A percentile compares a stretch with the other conserved stretches of the same genome.
Conservation (phyloP, 2,113 vertebrate genomes). For the Rhodinocichla rosea region DNA sequence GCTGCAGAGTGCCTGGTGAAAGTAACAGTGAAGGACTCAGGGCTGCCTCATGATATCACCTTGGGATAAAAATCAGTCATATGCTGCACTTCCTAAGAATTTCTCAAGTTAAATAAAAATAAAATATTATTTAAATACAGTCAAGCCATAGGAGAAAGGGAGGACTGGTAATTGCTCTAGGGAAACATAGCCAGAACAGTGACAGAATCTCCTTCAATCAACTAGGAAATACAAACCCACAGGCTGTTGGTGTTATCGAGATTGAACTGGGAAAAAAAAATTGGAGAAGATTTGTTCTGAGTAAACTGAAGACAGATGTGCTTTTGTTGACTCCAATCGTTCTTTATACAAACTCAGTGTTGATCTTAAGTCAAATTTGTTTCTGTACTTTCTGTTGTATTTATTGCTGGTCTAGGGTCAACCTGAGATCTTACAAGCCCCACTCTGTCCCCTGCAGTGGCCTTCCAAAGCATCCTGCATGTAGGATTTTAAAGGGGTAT, state of each 20-base stretch:
- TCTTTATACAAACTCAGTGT: neutral
- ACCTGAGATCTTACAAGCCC: neutral
- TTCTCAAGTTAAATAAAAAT: neutral
- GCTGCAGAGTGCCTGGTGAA: neutral
- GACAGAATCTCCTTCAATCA: neutral
- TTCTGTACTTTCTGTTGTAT: neutral
- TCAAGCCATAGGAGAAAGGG: neutral
- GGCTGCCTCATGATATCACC: neutral
- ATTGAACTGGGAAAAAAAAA: neutral
- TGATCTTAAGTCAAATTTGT: neutral
- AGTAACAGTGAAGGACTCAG: neutral
- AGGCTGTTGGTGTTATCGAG: neutral
- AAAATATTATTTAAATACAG: neutral
- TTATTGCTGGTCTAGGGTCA: neutral
- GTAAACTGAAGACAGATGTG: neutral
- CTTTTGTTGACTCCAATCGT: neutral
- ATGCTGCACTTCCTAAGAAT: neutral
- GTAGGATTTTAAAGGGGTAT: neutral
- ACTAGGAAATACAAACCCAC: neutral
- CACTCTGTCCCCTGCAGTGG: neutral
- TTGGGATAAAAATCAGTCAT: neutral
- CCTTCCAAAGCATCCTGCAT: neutral
- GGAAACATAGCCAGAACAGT: neutral
- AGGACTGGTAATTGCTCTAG: neutral
- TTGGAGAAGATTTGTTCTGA: neutral